Evolutionary conservation across 2,888 invertebrate genomes (phyloP), one percentile per base, ranked within the genome.

Genomic region (Cerastis rubricosa): DNA sequence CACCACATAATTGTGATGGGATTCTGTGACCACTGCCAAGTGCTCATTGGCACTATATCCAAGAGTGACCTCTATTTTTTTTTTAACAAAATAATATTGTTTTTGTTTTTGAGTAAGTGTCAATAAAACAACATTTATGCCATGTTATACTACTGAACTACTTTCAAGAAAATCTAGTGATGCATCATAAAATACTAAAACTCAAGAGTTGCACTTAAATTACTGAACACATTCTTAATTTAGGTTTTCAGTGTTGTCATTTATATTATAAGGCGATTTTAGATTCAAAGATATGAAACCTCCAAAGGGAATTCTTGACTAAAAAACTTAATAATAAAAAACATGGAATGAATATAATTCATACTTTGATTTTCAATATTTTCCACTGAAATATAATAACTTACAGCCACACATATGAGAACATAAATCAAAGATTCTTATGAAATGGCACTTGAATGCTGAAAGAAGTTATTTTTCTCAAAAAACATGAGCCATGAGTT

Each of bases 331-430:
- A 80, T 87, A 81, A 86, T 89, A 84, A 83, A 29, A 64, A 84
- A 88, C 68, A 89, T 90, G 91, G 90, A 92, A 91, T 91, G 90
- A 91, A 90, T 88, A 90, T 88, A 87, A 87, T 85, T 88, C 77
- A 85, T 74, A 87, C 86, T 79, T 82, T 73, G 78, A 87, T 80
- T 84, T 77, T 76, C 72, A 84, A 76, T 54, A 63, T 77, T 80
- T 51, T 63, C 76, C 78, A 85, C 75, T 82, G 69, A 77, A 80
- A 80, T 79, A 81, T 71, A 74, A 77, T 47, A 73, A 74, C 70
- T 72, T 76, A 74, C 71, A 82, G 74, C 69, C 82, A 70, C 35
- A 69, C 29, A 35, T 72, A 68, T 74, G 76, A 83, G 22, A 76
- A 73, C 65, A 61, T 69, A 75, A 70, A 72, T 66, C 61, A 80